Evolutionary conservation across 1,140 invertebrate species (phyloP).

Genomic region (Andricus grossulariae): DNA sequence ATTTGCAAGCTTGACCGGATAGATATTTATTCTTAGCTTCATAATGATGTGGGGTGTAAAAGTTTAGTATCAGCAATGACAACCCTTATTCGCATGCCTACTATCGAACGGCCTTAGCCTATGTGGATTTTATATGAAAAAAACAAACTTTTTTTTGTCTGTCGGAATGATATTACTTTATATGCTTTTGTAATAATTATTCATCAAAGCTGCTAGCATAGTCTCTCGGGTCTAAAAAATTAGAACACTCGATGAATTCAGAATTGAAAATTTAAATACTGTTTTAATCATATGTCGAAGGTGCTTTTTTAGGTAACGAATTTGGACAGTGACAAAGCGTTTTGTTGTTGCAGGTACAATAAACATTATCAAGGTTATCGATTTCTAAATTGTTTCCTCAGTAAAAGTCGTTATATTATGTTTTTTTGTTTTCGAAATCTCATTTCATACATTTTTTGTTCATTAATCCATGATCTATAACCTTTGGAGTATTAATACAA

Average conservation of each 20-base stretch:
- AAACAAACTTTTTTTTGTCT: too few relatives aligned
- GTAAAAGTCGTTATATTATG: neutral
- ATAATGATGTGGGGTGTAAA: neutral
- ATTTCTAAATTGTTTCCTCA: too few relatives aligned
- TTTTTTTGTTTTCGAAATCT: neutral
- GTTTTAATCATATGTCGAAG: neutral
- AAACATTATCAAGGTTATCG: too few relatives aligned
- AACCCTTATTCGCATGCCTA: neutral
- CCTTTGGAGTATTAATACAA: neutral
- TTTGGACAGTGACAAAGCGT: slow-evolving; percentile 34
- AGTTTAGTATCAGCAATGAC: neutral
- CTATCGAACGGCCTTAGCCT: too few relatives aligned
- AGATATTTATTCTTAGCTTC: slow-evolving; percentile 54
- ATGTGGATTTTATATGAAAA: too few relatives aligned
- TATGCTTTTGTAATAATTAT: too few relatives aligned
- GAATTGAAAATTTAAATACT: too few relatives aligned
- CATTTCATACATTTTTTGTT: neutral
- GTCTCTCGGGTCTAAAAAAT: too few relatives aligned
- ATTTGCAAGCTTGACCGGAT: slow-evolving; percentile 51
- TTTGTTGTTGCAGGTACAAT: slow-evolving; percentile 16
- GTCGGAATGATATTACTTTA: too few relatives aligned
- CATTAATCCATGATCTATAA: slow-evolving; percentile 2
- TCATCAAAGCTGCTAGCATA: too few relatives aligned
- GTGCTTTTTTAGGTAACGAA: slow-evolving; percentile 31
- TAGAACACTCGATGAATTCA: too few relatives aligned